Evolutionary conservation across 2,797 vertebrate species (phyloP), one percentile per base, ranked within the genome.

Genomic region (Melanotaenia parkinsoni): DNA sequence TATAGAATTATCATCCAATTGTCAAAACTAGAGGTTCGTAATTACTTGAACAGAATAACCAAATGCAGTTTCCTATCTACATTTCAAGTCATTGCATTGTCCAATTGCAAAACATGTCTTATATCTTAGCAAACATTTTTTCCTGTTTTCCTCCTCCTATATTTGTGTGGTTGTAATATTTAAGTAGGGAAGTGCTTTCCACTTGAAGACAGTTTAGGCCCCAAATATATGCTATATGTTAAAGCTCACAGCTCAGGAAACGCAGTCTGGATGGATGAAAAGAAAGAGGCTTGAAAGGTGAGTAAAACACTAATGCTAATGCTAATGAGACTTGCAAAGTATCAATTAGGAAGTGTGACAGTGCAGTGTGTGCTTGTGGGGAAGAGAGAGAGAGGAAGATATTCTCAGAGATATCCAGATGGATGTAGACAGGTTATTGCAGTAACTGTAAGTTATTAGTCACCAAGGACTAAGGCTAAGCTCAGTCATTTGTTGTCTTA

Each of bases 401-500:
- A 43, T 43, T 43, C 3, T 50, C 47, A 73, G 74, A 53, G 65
- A 74, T 54, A 78, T 53, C 79, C 85, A 83, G 77, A 85, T 83
- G 81, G 79, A 67, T 74, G 76, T 71, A 71, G 84, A 77, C 81
- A 91, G 83, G 74, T 78, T 63, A 70, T 77, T 70, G 72, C 78
- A 87, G 75, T 79, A 80, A 85, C 75, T 81, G 69, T 77, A 85
- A 82, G 71, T 77, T 82, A 88, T 87, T 86, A 88, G 82, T 89
- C 83, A 90, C 83, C 70, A 38, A 84, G 77, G 79, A 88, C 67
- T 66, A 7, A 81, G 53, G 58, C 74, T 80, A 70, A 82, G 76
- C 74, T 84, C 79, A 87, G 72, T 84, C 81, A 87, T 91, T 84
- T 76, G 72, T 89, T 76, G 87, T 81, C 78, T 85, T 84, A 78